Evolutionary conservation across 2,113 vertebrate genomes (phyloP).

Genomic region (Cavia porcellus): DNA sequence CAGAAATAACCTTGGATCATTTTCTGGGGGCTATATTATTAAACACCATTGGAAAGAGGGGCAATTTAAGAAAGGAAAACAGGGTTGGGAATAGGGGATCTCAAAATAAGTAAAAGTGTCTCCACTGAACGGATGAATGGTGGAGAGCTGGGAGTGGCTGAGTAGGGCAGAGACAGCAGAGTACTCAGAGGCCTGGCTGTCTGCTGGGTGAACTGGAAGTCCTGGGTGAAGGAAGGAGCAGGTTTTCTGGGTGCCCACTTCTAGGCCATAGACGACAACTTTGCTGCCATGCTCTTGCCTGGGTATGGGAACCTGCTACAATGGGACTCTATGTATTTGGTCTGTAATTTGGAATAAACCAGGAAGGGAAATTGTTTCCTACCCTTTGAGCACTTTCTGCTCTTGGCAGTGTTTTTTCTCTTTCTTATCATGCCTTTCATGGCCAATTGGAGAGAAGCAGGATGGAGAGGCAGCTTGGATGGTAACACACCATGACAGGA

Average conservation of each 20-base stretch:
- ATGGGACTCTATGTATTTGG: background rate
- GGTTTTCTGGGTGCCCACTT: background rate
- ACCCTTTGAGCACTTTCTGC: background rate
- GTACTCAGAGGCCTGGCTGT: background rate
- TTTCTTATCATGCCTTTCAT: conserved; percentile 13
- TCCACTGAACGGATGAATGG: background rate
- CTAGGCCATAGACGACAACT: background rate
- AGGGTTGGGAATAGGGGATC: background rate
- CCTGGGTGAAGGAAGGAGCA: background rate
- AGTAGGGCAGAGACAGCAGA: background rate
- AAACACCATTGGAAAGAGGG: background rate
- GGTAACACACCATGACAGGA: background rate
- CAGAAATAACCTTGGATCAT: conserved; percentile 47
- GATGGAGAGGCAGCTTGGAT: background rate
- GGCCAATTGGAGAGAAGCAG: background rate
- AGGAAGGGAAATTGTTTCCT: background rate
- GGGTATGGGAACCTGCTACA: background rate
- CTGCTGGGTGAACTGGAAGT: background rate
- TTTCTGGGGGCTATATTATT: background rate
- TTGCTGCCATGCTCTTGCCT: background rate
- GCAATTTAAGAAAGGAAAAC: background rate
- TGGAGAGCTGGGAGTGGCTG: background rate
- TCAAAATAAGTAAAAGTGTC: background rate
- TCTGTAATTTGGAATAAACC: background rate
- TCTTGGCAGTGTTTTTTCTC: background rate